phyloP scores from a whole-genome alignment of 2,888 invertebrate species.

The Plusia festucae region DNA sequence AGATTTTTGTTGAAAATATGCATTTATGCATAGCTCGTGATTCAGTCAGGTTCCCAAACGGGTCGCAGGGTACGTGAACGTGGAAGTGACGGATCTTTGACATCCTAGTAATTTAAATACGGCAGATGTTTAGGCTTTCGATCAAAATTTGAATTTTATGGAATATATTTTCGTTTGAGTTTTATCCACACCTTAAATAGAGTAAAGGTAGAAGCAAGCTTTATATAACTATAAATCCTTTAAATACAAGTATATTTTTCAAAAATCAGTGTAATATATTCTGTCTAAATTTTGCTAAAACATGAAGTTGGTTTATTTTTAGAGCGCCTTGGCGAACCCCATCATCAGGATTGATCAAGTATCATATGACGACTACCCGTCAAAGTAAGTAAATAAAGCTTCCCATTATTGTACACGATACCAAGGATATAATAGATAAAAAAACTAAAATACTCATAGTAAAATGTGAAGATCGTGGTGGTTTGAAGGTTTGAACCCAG shows the following conservation, averaged over 20 bases:
- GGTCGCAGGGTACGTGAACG: constrained; percentile 52
- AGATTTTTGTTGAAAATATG: no score
- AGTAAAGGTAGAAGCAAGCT: no score
- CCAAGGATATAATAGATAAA: background rate
- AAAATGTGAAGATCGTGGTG: no score
- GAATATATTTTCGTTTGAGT: no score
- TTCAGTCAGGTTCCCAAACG: constrained; percentile 33
- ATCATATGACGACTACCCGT: constrained; percentile 7
- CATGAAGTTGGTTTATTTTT: background rate
- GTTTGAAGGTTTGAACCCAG: no score
- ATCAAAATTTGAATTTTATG: constrained; percentile 12
- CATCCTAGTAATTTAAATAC: background rate
- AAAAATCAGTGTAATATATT: no score
- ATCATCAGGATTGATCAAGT: background rate
- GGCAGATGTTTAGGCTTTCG: background rate
- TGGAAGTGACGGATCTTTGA: constrained; percentile 48
- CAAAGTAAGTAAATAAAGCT: constrained; percentile 20
- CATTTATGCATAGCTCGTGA: constrained; percentile 55
- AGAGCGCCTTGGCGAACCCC: constrained; percentile 54
- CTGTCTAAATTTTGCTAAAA: background rate
- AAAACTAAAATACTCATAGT: background rate
- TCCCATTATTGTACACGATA: no score
- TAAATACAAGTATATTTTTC: no score
- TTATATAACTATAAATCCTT: no score
- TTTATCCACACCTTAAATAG: no score